Evolutionary conservation across 2,888 invertebrate genomes (phyloP).

Genomic region (Fragum whitleyi): DNA sequence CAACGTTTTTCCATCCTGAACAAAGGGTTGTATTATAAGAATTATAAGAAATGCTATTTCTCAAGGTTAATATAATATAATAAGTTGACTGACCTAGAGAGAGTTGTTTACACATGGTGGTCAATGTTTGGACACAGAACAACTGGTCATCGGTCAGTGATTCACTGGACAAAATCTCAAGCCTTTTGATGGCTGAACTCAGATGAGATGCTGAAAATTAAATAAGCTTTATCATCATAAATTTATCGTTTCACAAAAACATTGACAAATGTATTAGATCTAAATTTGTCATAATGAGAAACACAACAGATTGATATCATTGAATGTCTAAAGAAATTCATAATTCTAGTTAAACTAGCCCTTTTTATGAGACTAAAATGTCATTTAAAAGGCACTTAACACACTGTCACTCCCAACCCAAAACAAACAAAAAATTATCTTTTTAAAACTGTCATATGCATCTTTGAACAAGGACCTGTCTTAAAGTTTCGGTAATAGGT

Average conservation of each 20-base stretch:
- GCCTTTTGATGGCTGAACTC: slow-evolving; percentile 22
- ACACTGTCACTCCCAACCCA: too few relatives aligned
- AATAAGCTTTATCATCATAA: not conserved
- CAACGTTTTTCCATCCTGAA: too few relatives aligned
- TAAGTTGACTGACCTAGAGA: slow-evolving; percentile 19
- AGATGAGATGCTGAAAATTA: slow-evolving; percentile 37
- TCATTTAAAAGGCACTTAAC: too few relatives aligned
- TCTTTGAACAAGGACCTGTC: too few relatives aligned
- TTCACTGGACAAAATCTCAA: slow-evolving; percentile 34
- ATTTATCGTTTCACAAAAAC: not conserved
- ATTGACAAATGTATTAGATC: not conserved
- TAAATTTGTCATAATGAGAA: not conserved
- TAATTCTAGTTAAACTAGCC: too few relatives aligned
- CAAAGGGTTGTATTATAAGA: too few relatives aligned
- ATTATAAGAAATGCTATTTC: too few relatives aligned
- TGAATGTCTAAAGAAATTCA: not conserved
- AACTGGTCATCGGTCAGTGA: slow-evolving; percentile 23
- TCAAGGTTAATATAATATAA: too few relatives aligned
- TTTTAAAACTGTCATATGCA: too few relatives aligned
- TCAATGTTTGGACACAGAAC: slow-evolving; percentile 28
- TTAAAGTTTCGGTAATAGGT: too few relatives aligned
- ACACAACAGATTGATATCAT: not conserved
- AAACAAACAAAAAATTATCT: too few relatives aligned
- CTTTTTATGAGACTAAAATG: too few relatives aligned
- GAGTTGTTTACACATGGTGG: slow-evolving; percentile 35